phyloP scores from a whole-genome alignment of 2,888 invertebrate species.

The Acrocera orbiculus region DNA sequence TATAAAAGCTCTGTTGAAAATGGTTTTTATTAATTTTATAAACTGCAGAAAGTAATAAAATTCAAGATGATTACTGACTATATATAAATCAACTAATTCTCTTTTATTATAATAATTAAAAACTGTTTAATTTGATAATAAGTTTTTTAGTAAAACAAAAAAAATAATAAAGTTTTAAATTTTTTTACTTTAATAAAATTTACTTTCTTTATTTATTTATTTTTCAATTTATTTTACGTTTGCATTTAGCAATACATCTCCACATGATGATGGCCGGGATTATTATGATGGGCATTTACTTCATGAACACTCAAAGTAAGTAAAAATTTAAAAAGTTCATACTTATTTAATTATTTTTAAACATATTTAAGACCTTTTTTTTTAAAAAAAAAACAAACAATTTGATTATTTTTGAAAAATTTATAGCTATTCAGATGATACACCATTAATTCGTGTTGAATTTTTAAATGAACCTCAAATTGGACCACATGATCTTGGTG shows the following conservation, averaged over 20 bases:
- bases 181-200: constrained; percentile 1
- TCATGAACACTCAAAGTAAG: constrained; percentile 20
- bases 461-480: constrained; percentile 56
- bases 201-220: constrained; percentile 9
- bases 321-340: constrained; percentile 9
- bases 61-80: too few relatives aligned
- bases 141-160: too few relatives aligned
- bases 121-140: too few relatives aligned
- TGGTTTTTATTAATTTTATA: too few relatives aligned
- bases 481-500: constrained; percentile 60
- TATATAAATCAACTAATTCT: too few relatives aligned
- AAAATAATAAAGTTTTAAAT: too few relatives aligned
- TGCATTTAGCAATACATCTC: constrained; percentile 20
- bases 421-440: constrained; percentile 50
- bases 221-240: constrained; percentile 16
- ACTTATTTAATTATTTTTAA: too few relatives aligned
- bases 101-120: too few relatives aligned
- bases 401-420: background rate
- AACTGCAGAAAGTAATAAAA: too few relatives aligned
- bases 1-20: too few relatives aligned
- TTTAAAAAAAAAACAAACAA: background rate
- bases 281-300: constrained; percentile 20
- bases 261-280: constrained; percentile 20
- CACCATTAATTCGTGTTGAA: constrained; percentile 46
- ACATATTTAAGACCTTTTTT: background rate